Conservation (phyloP, 1,140 invertebrate species). For the Bombyx mori region DNA sequence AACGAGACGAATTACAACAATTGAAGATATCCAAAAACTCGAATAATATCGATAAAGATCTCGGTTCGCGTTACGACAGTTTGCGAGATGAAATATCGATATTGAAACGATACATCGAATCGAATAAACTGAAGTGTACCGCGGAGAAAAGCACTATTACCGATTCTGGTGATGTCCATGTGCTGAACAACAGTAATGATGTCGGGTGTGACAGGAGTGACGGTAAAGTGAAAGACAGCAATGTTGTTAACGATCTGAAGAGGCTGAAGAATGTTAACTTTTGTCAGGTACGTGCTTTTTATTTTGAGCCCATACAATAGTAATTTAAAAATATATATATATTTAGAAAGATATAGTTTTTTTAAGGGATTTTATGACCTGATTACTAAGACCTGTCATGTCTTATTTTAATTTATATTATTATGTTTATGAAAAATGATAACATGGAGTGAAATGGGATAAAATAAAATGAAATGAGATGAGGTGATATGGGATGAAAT, state of each 20-base stretch:
- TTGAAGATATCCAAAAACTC: conserved; percentile 24
- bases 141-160: conserved; percentile 30
- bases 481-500: too few species aligned
- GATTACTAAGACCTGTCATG: too few species aligned
- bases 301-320: conserved; percentile 6
- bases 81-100: conserved; percentile 35
- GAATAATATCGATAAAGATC: conserved; percentile 22
- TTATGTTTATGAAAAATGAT: too few species aligned
- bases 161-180: conserved; percentile 15
- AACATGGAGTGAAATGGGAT: too few species aligned
- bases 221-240: conserved; percentile 23
- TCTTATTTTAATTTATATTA: too few species aligned
- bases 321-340: too few species aligned
- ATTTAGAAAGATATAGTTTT: too few species aligned
- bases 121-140: conserved; percentile 26
- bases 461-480: too few species aligned
- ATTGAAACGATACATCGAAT: conserved; percentile 36
- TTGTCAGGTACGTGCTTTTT: conserved; percentile 35
- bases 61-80: conserved; percentile 28
- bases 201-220: conserved; percentile 19
- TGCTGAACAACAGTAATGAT: conserved; percentile 37
- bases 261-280: conserved; percentile 59
- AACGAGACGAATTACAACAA: conserved; percentile 35
- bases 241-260: conserved; percentile 52
- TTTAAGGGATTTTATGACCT: too few species aligned